Conservation (phyloP, 2,797 vertebrate species). For the Mallotus villosus region DNA sequence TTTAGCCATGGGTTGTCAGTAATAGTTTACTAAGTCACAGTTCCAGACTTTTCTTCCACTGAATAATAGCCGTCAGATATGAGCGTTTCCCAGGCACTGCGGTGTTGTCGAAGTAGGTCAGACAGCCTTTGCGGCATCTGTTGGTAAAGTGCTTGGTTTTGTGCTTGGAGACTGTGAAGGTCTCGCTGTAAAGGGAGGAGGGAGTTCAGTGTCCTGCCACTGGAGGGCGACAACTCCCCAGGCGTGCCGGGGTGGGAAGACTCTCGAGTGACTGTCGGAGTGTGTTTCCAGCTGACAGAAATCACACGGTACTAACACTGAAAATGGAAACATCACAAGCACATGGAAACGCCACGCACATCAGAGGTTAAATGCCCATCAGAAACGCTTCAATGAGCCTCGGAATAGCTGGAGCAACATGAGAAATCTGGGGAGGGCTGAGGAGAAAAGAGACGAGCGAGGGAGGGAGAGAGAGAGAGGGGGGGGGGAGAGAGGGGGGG, state of each 20-base stretch:
- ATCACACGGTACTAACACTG: no score
- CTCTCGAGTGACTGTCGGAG: no score
- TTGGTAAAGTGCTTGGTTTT: slow-evolving; percentile 73
- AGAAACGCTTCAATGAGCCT: no score
- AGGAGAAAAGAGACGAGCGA: no score
- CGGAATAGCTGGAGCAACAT: no score
- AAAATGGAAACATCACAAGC: not conserved
- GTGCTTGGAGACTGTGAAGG: slow-evolving; percentile 63
- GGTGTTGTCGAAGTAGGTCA: slow-evolving; percentile 67
- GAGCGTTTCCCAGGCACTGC: slow-evolving; percentile 59
- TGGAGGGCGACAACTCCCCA: slow-evolving; percentile 72
- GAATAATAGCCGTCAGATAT: slow-evolving; percentile 47
- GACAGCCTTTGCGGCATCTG: slow-evolving; percentile 68
- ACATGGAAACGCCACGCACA: not conserved
- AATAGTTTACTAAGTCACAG: not conserved
- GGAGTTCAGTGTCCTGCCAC: slow-evolving; percentile 59
- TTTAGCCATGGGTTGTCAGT: not conserved
- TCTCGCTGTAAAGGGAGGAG: slow-evolving; percentile 46
- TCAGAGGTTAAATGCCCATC: no score
- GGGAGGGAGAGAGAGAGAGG: no score
- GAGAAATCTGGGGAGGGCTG: no score
- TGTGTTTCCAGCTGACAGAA: no score
- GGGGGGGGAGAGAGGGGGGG: not conserved
- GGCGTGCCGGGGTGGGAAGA: slow-evolving; percentile 37
- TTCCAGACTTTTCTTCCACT: slow-evolving; percentile 17